Evolutionary conservation across 2,113 vertebrate genomes (phyloP), one percentile per base, ranked within the genome.

Genomic region (Callopanchax toddi): DNA sequence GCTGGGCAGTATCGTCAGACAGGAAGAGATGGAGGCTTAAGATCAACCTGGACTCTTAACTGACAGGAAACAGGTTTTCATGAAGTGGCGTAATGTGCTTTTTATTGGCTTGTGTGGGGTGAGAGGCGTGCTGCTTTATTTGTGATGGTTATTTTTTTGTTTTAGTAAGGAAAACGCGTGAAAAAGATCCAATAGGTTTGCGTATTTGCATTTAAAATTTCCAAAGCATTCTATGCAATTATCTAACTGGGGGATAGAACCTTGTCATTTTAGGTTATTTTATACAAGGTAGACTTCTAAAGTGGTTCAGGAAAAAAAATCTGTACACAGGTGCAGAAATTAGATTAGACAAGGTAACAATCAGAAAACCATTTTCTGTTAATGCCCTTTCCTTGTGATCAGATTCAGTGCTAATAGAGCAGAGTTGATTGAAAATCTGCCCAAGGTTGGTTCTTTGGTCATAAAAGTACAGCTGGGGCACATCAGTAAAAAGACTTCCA

Each of bases 11-110:
- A 78, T 63, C 59, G 69, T 82, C 67, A 80, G 78, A 77, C 81
- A 80, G 83, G 81, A 88, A 86, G 81, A 84, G 74, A 87, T 80
- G 79, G 55, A 86, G 46, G 77, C 59, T 83, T 82, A 80, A 88
- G 67, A 86, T 82, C 78, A 76, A 78, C 62, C 79, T 60, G 54
- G 69, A 75, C 71, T 81, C 73, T 52, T 85, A 87, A 85, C 84
- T 83, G 83, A 78, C 86, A 87, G 87, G 83, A 86, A 87, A 77
- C 58, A 77, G 80, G 64, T 66, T 80, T 74, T 73, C 81, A 82
- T 83, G 79, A 77, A 82, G 81, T 87, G 79, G 69, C 22, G 40
- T 83, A 84, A 84, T 86, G 84, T 84, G 79, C 54, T 83, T 86
- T 87, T 87, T 84, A 86, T 84, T 87, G 79, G 72, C 64, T 71